Base-by-base conservation (phyloP, 2,113 vertebrate species). In the Clarias gariepinus region DNA sequence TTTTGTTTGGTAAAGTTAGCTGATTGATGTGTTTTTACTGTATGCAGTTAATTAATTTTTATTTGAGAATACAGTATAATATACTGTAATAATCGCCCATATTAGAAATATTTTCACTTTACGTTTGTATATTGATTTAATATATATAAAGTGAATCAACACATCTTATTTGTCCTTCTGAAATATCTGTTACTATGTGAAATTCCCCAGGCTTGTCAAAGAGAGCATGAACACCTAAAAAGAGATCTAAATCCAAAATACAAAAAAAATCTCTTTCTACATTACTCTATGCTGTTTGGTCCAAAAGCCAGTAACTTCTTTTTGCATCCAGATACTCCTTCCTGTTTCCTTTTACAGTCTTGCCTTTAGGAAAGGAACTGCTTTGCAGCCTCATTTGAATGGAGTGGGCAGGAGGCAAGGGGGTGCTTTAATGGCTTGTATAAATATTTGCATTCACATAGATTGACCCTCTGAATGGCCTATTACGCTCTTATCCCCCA, bases 401-500 rank as follows among this genome's bases (percentile, higher is more conserved):
- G 92, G 89, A 88, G 94, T 94, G 94, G 94, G 94, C 86, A 91
- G 93, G 90, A 93, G 91, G 91, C 85, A 88, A 91, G 89, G 91
- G 92, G 91, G 92, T 91, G 91, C 93, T 94, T 94, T 92, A 95
- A 95, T 94, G 92, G 91, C 92, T 95, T 94, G 92, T 91, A 93
- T 95, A 95, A 95, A 95, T 96, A 94, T 95, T 95, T 95, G 92
- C 92, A 91, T 94, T 94, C 90, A 90, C 93, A 91, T 58, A 86
- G 88, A 89, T 91, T 94, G 94, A 96, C 93, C 94, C 93, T 91
- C 87, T 87, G 88, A 94, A 94, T 91, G 90, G 92, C 89, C 91
- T 91, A 93, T 94, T 94, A 93, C 93, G 79, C 92, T 93, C 90
- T 86, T 88, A 86, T 91, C 90, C 79, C 33, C 78, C 33, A 23